Conservation (phyloP, 2,888 invertebrate species). For the Dendrolimus pini region DNA sequence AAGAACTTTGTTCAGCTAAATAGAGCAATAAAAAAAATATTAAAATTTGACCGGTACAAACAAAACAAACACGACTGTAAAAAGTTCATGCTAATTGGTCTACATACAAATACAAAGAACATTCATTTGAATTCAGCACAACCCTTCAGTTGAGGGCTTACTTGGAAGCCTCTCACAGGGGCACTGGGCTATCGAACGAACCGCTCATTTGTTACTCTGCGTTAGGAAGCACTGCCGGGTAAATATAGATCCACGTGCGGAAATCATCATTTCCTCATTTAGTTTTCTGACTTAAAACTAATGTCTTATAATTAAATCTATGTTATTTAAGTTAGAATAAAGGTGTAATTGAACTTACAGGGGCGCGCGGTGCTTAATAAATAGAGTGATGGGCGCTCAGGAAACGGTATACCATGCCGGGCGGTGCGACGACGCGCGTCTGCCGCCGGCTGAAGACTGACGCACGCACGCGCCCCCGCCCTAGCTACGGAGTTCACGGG, state of each 20-base stretch:
- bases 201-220: slow-evolving; percentile 65
- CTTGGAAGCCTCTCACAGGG: slow-evolving; percentile 67
- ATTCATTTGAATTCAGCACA: slow-evolving; percentile 19
- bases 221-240: slow-evolving; percentile 45
- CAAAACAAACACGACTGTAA: neutral
- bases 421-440: slow-evolving; percentile 61
- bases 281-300: slow-evolving; percentile 33
- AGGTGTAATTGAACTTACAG: slow-evolving; percentile 49
- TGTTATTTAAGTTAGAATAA: slow-evolving; percentile 2
- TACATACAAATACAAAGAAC: slow-evolving; percentile 21
- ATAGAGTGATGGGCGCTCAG: slow-evolving; percentile 33
- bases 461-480: slow-evolving; percentile 48
- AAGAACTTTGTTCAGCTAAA: too few relatives aligned
- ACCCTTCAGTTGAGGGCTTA: slow-evolving; percentile 60
- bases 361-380: slow-evolving; percentile 61
- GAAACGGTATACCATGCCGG: slow-evolving; percentile 47
- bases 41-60: neutral
- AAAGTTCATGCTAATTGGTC: slow-evolving; percentile 7
- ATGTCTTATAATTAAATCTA: neutral
- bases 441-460: slow-evolving; percentile 61
- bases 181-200: slow-evolving; percentile 75
- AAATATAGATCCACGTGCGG: slow-evolving; percentile 63
- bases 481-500: slow-evolving; percentile 23
- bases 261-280: slow-evolving; percentile 33
- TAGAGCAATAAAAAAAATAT: neutral